Evolutionary conservation across 35 echinoderm and acorn worm species (phyloP).

Genomic region (Eucidaris tribuloides): DNA sequence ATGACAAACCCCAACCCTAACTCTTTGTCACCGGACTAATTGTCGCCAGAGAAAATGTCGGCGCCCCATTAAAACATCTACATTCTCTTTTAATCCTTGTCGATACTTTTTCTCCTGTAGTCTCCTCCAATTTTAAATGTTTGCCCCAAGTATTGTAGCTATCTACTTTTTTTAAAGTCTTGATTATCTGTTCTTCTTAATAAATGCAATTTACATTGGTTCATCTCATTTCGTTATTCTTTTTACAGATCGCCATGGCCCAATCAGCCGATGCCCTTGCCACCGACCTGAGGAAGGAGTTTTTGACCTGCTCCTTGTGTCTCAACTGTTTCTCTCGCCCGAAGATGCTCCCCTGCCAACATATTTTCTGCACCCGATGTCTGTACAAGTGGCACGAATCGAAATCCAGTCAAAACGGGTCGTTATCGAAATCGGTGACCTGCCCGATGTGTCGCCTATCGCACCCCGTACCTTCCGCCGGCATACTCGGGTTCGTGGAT

Average conservation of each 20-base stretch:
- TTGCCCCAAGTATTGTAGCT: no score
- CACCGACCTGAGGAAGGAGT: constrained; percentile 48
- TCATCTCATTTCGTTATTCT: no score
- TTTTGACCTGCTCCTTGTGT: constrained; percentile 72
- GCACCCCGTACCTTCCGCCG: constrained; percentile 15
- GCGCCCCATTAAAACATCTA: no score
- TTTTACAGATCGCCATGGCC: constrained; percentile 11
- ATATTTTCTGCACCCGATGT: constrained; percentile 67
- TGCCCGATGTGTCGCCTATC: constrained; percentile 68
- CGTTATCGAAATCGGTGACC: constrained; percentile 29
- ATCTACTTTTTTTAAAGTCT: no score
- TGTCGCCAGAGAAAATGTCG: no score
- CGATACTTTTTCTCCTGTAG: no score
- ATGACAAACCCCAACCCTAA: no score
- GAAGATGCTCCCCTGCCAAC: constrained; percentile 73
- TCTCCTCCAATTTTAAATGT: no score
- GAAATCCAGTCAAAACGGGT: constrained; percentile 23
- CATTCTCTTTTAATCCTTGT: no score
- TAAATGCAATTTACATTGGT: no score
- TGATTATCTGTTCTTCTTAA: no score
- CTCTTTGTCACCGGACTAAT: no score
- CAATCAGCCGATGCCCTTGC: constrained; percentile 25
- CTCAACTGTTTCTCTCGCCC: constrained; percentile 54
- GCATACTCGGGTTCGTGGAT: constrained; percentile 47
- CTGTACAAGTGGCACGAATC: constrained; percentile 66